Evolutionary conservation across 2,888 invertebrate genomes (phyloP).

Genomic region (Dasypogon diadema): DNA sequence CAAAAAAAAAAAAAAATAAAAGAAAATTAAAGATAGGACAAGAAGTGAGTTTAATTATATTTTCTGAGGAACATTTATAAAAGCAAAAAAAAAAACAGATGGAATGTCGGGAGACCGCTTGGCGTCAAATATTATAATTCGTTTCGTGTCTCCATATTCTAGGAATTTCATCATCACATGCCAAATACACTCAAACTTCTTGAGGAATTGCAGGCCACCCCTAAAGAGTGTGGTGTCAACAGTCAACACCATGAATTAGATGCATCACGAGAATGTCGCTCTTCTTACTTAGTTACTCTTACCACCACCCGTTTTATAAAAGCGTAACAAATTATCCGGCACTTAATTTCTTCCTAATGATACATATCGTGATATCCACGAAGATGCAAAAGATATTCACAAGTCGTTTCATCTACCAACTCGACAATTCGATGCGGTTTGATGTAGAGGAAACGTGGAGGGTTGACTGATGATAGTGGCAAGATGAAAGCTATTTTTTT

Average conservation of each 20-base stretch:
- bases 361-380: slow-evolving; percentile 46
- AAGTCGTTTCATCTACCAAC: slow-evolving; percentile 49
- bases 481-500: no score
- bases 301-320: background rate
- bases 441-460: background rate
- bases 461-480: no score
- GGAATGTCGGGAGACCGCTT: background rate
- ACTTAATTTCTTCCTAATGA: slow-evolving; percentile 55
- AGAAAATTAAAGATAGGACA: slow-evolving; percentile 7
- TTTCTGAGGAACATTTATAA: background rate
- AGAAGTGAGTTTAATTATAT: slow-evolving; percentile 10
- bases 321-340: slow-evolving; percentile 53
- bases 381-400: slow-evolving; percentile 52
- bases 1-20: background rate
- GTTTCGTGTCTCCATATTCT: slow-evolving; percentile 16
- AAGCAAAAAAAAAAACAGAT: slow-evolving; percentile 4
- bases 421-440: slow-evolving; percentile 2
- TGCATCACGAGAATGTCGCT: background rate
- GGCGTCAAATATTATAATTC: slow-evolving; percentile 24
- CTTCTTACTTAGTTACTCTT: background rate
- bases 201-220: slow-evolving; percentile 33
- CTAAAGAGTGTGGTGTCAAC: slow-evolving; percentile 1
- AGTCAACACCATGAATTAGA: slow-evolving; percentile 26
- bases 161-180: slow-evolving; percentile 21
- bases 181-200: slow-evolving; percentile 18